phyloP scores from a whole-genome alignment of 53 echinoderm and acorn worm species.

The Hippasteria phrygiana region DNA sequence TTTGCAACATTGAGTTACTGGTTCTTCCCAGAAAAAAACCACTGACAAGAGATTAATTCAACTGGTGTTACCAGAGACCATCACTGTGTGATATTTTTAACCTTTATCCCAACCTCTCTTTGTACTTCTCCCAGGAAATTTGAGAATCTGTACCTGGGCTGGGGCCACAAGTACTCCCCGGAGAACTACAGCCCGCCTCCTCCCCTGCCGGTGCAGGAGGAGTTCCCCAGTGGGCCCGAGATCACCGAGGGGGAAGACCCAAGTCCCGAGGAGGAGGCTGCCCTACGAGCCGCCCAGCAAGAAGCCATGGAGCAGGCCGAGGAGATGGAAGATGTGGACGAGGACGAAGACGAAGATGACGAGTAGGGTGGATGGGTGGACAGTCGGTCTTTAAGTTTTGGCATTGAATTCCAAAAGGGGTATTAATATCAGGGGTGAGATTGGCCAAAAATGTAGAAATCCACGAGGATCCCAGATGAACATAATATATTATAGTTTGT shows the following conservation, averaged over 20 bases:
- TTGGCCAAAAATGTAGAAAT: no score
- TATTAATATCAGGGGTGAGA: neutral
- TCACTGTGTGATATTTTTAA: neutral
- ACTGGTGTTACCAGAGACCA: neutral
- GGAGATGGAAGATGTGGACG: constrained; percentile 96
- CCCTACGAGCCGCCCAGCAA: constrained; percentile 92
- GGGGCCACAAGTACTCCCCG: constrained; percentile 95
- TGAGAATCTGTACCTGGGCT: constrained; percentile 95
- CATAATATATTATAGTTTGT: no score
- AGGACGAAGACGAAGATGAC: constrained; percentile 97
- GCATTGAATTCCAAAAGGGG: neutral
- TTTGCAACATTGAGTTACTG: no score
- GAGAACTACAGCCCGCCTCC: constrained; percentile 98
- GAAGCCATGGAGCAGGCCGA: constrained; percentile 94
- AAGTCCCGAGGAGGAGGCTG: constrained; percentile 95
- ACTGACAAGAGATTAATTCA: no score
- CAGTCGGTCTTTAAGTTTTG: neutral
- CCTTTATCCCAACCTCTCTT: neutral
- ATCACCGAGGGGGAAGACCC: constrained; percentile 98
- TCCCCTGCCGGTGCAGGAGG: constrained; percentile 92
- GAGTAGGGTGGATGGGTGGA: neutral
- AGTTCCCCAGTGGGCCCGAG: constrained; percentile 98
- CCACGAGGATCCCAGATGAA: no score
- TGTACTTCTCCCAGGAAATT: constrained; percentile 99
- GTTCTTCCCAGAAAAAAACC: no score